Base-by-base conservation (phyloP, 2,888 invertebrate genomes). In the Leptinotarsa haldemani region DNA sequence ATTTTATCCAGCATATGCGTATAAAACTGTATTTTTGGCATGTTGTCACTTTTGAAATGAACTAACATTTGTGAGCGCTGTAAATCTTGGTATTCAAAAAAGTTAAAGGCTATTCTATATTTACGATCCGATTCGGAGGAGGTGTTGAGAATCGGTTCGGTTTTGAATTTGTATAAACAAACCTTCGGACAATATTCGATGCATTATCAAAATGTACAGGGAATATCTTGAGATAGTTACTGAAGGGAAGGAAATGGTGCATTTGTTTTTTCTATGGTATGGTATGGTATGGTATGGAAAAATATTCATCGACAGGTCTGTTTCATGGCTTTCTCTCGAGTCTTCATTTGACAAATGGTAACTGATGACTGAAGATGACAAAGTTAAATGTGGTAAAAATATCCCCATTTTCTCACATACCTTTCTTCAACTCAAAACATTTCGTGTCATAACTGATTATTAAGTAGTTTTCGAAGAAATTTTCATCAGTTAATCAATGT, bases 21-120 rank as follows among this genome's bases (percentile, higher is more conserved):
- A 74, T 79, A 79, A 81, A 81, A 80, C 78, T 78, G 77, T 83
- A 82, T 83, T 84, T 83, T 83, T 83, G 82, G 82, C 82, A 77
- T 78, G 80, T 79, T 83, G 84, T 83, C 84, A 82, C 79, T 79
- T 82, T 81, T 83, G 84, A 84, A 82, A 83, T 80, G 79, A 82
- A 77, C 80, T 81, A 84, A 80, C 84, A 84, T 84, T 84, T 84
- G 84, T 81, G 82, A 74, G 75, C 79, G 84, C 79, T 82, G 83
- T 84, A 83, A 83, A 83, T 83, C 81, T 81, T 76, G 79, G 79
- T 78, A 80, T 83, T 80, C 80, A 77, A 81, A 80, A 82, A 82
- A 82, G 78, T 79, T 77, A 78, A 76, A 73, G 75, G 74, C 74
- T 75, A 78, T 76, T 80, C 78, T 82, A 81, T 81, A 83, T 83